Evolutionary conservation across 2,797 vertebrate species (phyloP).

Genomic region (Cynodonichthys magdalenae): DNA sequence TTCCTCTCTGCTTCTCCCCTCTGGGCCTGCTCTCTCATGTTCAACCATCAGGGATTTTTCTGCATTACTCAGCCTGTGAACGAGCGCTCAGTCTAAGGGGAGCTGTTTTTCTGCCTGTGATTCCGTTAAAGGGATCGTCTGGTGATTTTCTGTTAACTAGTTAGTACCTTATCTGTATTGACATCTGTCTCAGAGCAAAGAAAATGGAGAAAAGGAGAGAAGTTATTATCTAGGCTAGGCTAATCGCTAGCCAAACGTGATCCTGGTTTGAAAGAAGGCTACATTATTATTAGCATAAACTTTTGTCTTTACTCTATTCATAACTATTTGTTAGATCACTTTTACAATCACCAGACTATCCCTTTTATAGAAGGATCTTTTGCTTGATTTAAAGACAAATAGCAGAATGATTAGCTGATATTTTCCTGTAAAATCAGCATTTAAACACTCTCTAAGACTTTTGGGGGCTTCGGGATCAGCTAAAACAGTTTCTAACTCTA

Average conservation of each 20-base stretch:
- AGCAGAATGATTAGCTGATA: background rate
- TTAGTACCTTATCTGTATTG: no score
- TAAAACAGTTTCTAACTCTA: background rate
- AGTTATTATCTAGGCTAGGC: no score
- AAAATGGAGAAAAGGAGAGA: no score
- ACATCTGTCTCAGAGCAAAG: no score
- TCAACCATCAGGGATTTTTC: constrained; percentile 55
- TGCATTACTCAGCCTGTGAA: constrained; percentile 52
- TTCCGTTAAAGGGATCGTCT: background rate
- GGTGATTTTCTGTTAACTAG: no score
- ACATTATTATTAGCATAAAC: no score
- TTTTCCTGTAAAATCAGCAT: constrained; percentile 16
- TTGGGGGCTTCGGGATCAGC: background rate
- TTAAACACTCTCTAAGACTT: background rate
- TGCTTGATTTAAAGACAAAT: constrained; percentile 24
- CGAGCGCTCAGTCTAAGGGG: constrained; percentile 30
- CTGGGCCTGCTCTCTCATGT: constrained; percentile 49
- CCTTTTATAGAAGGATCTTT: no score
- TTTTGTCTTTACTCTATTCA: no score
- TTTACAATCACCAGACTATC: no score
- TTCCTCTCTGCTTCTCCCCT: constrained; percentile 18
- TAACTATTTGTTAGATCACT: no score
- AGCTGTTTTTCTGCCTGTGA: background rate
- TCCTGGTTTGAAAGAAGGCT: no score
- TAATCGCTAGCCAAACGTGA: no score